Percentiles rank a stretch among this genome's conserved stretches.
Evolutionary conservation across 2,888 invertebrate genomes (phyloP).

Genomic region (Epistrophe eligans): DNA sequence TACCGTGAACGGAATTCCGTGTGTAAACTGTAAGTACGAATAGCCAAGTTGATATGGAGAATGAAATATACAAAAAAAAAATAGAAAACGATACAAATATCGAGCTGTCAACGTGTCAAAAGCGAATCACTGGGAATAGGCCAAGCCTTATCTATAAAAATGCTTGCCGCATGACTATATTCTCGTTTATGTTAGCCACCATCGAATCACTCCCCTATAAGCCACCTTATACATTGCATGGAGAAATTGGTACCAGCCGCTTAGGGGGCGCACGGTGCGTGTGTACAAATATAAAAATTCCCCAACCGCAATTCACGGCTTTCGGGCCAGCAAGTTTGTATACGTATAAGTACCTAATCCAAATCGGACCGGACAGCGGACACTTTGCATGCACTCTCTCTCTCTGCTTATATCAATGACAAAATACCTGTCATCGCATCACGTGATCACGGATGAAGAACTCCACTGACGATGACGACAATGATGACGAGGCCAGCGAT

Average conservation of each 20-base stretch:
- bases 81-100: conserved; percentile 42
- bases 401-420: conserved; percentile 70
- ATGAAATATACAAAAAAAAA: not conserved
- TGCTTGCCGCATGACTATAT: not conserved
- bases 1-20: conserved; percentile 61
- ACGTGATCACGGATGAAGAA: conserved; percentile 76
- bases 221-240: not conserved
- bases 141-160: conserved; percentile 10
- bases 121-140: conserved; percentile 45
- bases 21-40: not conserved
- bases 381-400: conserved; percentile 67
- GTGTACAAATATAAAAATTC: conserved; percentile 34
- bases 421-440: conserved; percentile 76
- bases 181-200: not conserved
- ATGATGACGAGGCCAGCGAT: conserved; percentile 58
- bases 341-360: conserved; percentile 36
- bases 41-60: not conserved
- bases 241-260: conserved; percentile 9
- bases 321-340: not conserved
- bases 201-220: not conserved
- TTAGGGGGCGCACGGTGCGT: conserved; percentile 53
- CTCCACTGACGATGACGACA: conserved; percentile 52
- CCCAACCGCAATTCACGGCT: conserved; percentile 63
- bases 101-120: conserved; percentile 71
- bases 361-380: conserved; percentile 66